A percentile compares a stretch with the other conserved stretches of the same genome.
Evolutionary conservation across 92 coral and sea anemone species (phyloP).

Genomic region (Heteractis magnifica): DNA sequence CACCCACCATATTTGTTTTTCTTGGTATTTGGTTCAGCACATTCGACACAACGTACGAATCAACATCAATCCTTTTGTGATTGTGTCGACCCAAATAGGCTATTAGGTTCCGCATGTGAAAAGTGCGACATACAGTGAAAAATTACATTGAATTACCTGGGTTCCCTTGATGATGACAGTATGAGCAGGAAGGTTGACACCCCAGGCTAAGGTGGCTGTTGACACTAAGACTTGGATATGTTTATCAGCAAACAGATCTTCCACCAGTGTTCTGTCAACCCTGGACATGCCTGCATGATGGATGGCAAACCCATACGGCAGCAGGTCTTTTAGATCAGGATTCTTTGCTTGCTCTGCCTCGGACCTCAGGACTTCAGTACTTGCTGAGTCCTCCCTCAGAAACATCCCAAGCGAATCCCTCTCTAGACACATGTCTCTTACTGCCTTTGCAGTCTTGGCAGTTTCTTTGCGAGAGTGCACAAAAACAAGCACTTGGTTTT

Average conservation of each 20-base stretch:
- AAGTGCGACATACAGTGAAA: neutral
- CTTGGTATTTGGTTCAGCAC: constrained; percentile 6
- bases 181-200: constrained; percentile 97
- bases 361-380: constrained; percentile 94
- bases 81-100: constrained; percentile 5
- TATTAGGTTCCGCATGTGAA: constrained; percentile 1
- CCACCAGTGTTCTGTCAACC: constrained; percentile 96
- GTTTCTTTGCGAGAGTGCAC: constrained; percentile 98
- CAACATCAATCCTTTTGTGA: neutral
- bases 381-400: constrained; percentile 96
- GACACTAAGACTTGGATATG: constrained; percentile 97
- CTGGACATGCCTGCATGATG: constrained; percentile 99
- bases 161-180: constrained; percentile 99
- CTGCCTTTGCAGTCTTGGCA: constrained; percentile 92
- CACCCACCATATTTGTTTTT: neutral
- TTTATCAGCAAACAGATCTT: constrained; percentile 96
- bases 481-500: constrained; percentile 94
- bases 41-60: neutral
- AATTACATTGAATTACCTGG: constrained; percentile 60
- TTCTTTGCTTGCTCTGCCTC: constrained; percentile 97
- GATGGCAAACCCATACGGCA: constrained; percentile 98
- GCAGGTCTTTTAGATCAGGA: constrained; percentile 82
- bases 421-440: constrained; percentile 93
- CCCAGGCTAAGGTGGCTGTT: constrained; percentile 99
- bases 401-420: constrained; percentile 92